Conservation (phyloP, 2,888 invertebrate genomes). For the Lapara coniferarum region DNA sequence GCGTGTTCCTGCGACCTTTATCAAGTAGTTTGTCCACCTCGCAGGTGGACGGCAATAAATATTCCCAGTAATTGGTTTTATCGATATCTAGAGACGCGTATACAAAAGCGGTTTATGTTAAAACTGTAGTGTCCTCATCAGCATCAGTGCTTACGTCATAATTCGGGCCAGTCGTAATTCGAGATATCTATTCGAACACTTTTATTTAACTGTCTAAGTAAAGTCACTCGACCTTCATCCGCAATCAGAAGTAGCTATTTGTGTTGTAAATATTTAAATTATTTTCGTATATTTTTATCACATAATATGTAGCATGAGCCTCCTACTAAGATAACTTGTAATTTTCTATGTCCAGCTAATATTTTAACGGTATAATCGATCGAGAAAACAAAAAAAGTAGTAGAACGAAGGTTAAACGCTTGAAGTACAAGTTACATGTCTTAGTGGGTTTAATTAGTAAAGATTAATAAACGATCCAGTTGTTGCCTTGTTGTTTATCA, state of each 20-base stretch:
- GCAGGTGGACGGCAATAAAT: too few relatives aligned
- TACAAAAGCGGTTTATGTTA: background rate
- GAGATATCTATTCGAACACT: background rate
- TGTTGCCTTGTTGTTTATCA: too few relatives aligned
- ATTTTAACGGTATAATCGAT: background rate
- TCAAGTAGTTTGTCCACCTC: too few relatives aligned
- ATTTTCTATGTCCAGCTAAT: background rate
- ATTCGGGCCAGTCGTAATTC: background rate
- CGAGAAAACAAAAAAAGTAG: too few relatives aligned
- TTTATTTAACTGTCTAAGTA: constrained; percentile 11
- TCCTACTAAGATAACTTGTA: background rate
- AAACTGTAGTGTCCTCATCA: background rate
- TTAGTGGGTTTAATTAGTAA: too few relatives aligned
- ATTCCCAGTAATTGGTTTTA: background rate
- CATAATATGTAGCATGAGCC: background rate
- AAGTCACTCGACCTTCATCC: constrained; percentile 2
- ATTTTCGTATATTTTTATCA: background rate
- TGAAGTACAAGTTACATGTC: too few relatives aligned
- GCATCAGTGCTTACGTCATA: background rate
- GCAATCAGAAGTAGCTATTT: constrained; percentile 33
- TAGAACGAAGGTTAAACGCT: too few relatives aligned
- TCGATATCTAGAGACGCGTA: background rate
- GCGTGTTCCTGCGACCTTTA: too few relatives aligned
- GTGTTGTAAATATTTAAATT: constrained; percentile 28
- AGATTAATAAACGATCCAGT: too few relatives aligned